Evolutionary conservation across 2,113 vertebrate species (phyloP), one percentile per base, ranked within the genome.

Genomic region (Gallinago jamesoni): DNA sequence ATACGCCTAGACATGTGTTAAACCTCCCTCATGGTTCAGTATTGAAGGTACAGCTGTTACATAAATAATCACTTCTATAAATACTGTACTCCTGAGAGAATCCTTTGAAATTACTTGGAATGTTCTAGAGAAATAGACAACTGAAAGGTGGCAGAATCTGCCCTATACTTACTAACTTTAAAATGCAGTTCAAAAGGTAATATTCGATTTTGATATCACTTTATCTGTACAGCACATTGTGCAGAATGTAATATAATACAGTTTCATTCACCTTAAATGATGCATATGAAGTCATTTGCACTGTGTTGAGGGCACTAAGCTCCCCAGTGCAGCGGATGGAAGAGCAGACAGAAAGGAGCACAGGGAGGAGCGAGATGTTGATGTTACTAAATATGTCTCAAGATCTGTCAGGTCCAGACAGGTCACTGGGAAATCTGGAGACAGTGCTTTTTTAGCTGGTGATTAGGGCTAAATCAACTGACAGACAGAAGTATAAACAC

Each of bases 221-320:
- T 62, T 57, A 70, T 76, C 89, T 91, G 39, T 27, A 39, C 70
- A 80, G 63, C 4, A 0, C 41, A 4, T 80, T 87, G 14, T 84
- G 78, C 82, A 53, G 76, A 77, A 88, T 87, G 91, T 93, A 93
- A 96, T 12, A 27, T 31, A 78, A 96, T 89, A 63, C 86, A 47
- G 37, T 25, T 74, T 88, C 87, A 95, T 96, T 97, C 97, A 94
- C 59, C 67, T 94, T n/a, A 87, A 96, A 96, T 75, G 84, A 84
- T 93, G 87, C 87, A 64, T 91, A 5, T 68, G 77, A 87, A 91
- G 55, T 84, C 28, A 83, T 80, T 35, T 69, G 57, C 1, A 6
- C 78, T 69, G 27, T 55, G 74, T 6, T 45, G 89, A 93, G 89
- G 87, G 75, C 50, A 43, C n/a, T 66, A 15, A 84, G 57, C 78